Evolutionary conservation across 2,797 vertebrate genomes (phyloP).

Genomic region (Vespertilio murinus): DNA sequence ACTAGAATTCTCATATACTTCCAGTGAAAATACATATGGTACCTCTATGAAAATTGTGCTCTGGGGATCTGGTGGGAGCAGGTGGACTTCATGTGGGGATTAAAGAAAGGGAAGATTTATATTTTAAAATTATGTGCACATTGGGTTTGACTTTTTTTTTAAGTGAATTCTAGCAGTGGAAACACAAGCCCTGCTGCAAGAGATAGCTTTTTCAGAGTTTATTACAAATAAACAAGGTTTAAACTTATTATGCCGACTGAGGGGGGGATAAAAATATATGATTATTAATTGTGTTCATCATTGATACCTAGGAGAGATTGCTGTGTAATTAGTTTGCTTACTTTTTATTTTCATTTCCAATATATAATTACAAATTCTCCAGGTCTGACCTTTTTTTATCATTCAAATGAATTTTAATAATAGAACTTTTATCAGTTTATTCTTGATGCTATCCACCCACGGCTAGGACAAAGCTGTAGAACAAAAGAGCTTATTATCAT

Average conservation of each 20-base stretch:
- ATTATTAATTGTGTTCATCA: conserved; percentile 19
- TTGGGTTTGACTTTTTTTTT: neutral
- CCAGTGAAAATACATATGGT: neutral
- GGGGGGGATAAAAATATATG: neutral
- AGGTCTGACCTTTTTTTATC: neutral
- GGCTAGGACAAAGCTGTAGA: neutral
- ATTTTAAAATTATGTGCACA: neutral
- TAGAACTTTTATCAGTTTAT: conserved; percentile 13
- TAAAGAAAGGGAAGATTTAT: neutral
- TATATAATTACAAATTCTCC: conserved; percentile 25
- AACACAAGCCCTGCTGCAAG: neutral
- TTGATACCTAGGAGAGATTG: neutral
- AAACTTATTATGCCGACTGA: neutral
- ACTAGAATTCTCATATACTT: neutral
- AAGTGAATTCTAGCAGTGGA: neutral
- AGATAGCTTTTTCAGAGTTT: neutral
- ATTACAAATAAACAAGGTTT: neutral
- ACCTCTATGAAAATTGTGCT: neutral
- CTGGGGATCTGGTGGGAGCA: neutral
- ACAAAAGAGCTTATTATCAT: neutral
- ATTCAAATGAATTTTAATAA: conserved; percentile 39
- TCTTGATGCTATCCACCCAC: neutral
- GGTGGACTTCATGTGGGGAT: neutral
- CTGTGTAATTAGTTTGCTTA: neutral
- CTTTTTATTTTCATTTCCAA: neutral